These are phyloP conservation scores for Eucidaris tribuloides DNA, from an alignment of 35 echinoderm and acorn worm genomes.

Conservation along the genomic window DNA sequence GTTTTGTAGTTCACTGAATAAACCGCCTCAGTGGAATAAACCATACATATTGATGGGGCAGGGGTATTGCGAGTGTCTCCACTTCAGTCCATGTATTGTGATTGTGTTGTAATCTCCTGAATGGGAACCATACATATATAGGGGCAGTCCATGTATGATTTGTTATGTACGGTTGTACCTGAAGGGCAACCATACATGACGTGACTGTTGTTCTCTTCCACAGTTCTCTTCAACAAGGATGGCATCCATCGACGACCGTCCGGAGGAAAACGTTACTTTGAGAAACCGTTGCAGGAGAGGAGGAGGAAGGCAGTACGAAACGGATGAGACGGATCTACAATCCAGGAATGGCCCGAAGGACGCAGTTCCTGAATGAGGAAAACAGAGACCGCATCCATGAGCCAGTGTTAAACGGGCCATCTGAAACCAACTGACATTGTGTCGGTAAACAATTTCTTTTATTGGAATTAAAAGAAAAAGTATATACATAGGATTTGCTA, in stretches of 20 bases:
- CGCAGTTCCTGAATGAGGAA: slow-evolving; percentile 82
- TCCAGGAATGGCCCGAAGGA: slow-evolving; percentile 81
- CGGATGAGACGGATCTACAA: slow-evolving; percentile 81
- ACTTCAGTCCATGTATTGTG: no score
- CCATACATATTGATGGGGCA: no score
- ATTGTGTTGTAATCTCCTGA: no score
- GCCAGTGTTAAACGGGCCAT: slow-evolving; percentile 37
- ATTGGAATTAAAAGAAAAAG: no score
- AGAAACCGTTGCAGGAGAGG: slow-evolving; percentile 89
- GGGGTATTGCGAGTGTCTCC: no score
- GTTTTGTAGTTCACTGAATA: no score
- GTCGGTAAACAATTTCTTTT: no score
- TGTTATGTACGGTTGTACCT: background rate
- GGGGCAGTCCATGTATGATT: background rate
- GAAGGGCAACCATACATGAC: background rate
- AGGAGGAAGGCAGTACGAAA: slow-evolving; percentile 76
- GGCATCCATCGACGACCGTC: slow-evolving; percentile 73
- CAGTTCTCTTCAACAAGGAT: slow-evolving; percentile 56
- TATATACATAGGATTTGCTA: no score
- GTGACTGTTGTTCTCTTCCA: background rate
- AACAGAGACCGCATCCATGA: slow-evolving; percentile 71
- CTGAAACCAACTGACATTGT: no score
- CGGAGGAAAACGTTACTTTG: slow-evolving; percentile 76
- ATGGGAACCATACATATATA: no score
- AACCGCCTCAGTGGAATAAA: no score